Evolutionary conservation across 2,888 invertebrate species (phyloP), one percentile per base, ranked within the genome.

Genomic region (Gymnocheta viridis): DNA sequence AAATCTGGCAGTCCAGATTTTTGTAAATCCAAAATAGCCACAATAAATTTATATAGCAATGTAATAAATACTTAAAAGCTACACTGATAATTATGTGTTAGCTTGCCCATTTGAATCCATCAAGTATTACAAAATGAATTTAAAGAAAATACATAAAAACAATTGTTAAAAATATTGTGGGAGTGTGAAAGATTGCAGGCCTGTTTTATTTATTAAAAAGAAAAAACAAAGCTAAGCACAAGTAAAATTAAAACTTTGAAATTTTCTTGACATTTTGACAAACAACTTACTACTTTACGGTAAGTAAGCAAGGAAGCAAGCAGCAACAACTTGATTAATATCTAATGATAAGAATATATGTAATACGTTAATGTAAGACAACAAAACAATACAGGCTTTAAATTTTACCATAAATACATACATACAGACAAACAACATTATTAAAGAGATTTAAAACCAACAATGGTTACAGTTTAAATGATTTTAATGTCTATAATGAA

Each of bases 211-310:
- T 38, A 56, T 38, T 4, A 60, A 9, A 44, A 41, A 22, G 17
- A 70, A 72, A 32, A 41, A 54, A 64, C 2, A 32, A 76, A 49
- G n/a, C 9, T 0, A 35, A 78, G 6, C 5, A 22, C 19, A 38
- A 58, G 10, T 60, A 4, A 56, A 54, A 32, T 54, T 54, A 58
- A 76, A 67, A 51, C 62, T 72, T 80, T 80, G 72, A 84, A 67
- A 81, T 77, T 79, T 83, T 79, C 79, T 83, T 83, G 79, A 79
- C 82, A 83, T 83, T 84, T 84, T 84, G 84, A 84, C 81, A 81
- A 77, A 73, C 72, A 49, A 72, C 62, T 84, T 62, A 60, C 72
- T 62, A 60, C 72, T 69, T 81, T 44, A 81, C 74, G 67, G 74
- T 72, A 35, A 66, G 51, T 77, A 67, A 62, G 44, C 47, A 66